These are phyloP conservation scores for Glaucidium brasilianum DNA, from an alignment of 2,113 vertebrate genomes.

Conservation along the genomic window DNA sequence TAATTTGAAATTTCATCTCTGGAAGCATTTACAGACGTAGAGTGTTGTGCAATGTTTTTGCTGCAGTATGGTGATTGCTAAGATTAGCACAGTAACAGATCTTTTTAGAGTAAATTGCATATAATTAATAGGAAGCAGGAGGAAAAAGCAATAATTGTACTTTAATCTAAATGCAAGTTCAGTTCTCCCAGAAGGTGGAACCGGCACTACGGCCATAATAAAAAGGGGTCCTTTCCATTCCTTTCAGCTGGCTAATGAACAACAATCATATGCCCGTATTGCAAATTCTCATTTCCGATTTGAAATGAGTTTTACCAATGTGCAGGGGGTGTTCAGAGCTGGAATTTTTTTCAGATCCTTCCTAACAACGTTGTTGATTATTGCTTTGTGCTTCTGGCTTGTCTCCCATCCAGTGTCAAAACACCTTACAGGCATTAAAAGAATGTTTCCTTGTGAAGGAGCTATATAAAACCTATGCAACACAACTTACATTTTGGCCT, in stretches of 20 bases:
- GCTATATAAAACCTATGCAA: neutral
- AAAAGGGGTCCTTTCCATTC: neutral
- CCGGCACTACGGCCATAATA: neutral
- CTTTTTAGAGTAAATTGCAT: conserved; percentile 26
- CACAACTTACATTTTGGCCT: neutral
- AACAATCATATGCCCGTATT: neutral
- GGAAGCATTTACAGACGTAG: neutral
- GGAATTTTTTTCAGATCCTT: neutral
- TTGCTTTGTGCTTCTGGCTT: neutral
- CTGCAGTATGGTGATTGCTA: neutral
- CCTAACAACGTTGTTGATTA: neutral
- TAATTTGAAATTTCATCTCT: conserved; percentile 19
- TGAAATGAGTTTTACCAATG: neutral
- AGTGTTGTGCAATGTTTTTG: neutral
- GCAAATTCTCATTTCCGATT: neutral
- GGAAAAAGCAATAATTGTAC: neutral
- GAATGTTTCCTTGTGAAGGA: neutral
- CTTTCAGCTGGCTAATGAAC: neutral
- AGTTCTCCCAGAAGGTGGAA: conserved; percentile 27
- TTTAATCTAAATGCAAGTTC: conserved; percentile 24
- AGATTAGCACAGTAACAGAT: conserved; percentile 45
- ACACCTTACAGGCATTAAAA: neutral
- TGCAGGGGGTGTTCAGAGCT: neutral
- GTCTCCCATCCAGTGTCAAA: neutral
- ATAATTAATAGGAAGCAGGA: conserved; percentile 40